Conservation (phyloP, 2,797 vertebrate species). For the Spinus olivaceus region DNA sequence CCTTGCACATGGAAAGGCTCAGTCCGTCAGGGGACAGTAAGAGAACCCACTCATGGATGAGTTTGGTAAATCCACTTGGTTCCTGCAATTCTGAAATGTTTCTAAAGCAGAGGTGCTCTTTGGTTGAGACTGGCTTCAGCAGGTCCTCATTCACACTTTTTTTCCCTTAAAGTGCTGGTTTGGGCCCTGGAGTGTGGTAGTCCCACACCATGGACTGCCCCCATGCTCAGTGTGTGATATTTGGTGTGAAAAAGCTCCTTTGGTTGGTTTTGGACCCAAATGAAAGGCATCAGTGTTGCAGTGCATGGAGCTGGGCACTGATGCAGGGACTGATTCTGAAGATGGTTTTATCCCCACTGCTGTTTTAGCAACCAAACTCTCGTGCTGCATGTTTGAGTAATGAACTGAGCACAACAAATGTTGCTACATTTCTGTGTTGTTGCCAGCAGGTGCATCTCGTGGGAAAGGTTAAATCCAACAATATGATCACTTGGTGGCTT, state of each 20-base stretch:
- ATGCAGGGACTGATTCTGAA: neutral
- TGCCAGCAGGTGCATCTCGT: neutral
- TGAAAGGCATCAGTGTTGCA: neutral
- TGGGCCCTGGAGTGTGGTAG: neutral
- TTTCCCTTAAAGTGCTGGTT: accelerated
- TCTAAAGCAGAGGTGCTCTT: accelerated
- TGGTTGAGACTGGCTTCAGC: neutral
- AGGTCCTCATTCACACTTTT: neutral
- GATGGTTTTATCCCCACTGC: neutral
- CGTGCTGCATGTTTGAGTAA: neutral
- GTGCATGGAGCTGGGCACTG: neutral
- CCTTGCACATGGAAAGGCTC: neutral
- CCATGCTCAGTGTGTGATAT: neutral
- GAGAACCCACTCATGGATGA: accelerated
- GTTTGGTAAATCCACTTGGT: neutral
- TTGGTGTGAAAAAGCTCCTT: neutral
- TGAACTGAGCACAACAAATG: neutral
- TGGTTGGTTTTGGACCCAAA: neutral
- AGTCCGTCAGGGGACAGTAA: neutral
- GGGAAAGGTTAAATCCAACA: neutral
- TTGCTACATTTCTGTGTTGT: neutral
- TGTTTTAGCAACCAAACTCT: neutral
- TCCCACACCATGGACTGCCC: neutral
- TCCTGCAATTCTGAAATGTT: neutral
- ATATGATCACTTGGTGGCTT: neutral